A percentile compares a stretch with the other conserved stretches of the same genome.
These are phyloP conservation scores for Taxidea taxus DNA, from an alignment of 2,113 vertebrate genomes.

Conservation along the genomic window DNA sequence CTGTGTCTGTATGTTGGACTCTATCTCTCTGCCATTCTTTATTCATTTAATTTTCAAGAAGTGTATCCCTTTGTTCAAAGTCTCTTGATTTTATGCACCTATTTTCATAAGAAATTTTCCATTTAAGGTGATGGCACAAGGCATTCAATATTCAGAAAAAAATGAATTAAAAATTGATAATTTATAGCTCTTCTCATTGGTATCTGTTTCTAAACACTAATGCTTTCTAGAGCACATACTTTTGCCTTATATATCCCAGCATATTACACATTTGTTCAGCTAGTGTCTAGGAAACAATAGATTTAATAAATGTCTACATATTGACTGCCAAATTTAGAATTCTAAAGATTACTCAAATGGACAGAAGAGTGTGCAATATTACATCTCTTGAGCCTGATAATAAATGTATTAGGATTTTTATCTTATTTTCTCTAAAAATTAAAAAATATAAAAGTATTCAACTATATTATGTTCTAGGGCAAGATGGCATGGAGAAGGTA, in stretches of 20 bases:
- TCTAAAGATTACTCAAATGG: background rate
- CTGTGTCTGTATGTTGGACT: background rate
- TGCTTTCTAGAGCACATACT: background rate
- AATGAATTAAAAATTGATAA: background rate
- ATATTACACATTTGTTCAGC: background rate
- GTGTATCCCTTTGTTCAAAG: background rate
- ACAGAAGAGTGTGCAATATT: background rate
- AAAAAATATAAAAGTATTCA: background rate
- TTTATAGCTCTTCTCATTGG: background rate
- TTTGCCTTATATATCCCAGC: background rate
- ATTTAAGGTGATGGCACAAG: background rate
- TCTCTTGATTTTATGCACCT: background rate
- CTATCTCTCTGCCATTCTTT: background rate
- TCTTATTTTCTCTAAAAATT: background rate
- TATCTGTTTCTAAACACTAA: background rate
- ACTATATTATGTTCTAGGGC: background rate
- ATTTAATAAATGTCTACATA: background rate
- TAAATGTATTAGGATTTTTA: background rate
- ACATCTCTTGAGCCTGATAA: background rate
- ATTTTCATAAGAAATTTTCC: background rate
- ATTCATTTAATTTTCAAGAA: background rate
- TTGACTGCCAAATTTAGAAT: background rate
- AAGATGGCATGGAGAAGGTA: background rate
- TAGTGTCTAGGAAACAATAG: background rate
- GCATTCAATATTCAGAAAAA: background rate